Evolutionary conservation across 53 echinoderm and acorn worm species (phyloP), one percentile per base, ranked within the genome.

Genomic region (Pentamera pediparva): DNA sequence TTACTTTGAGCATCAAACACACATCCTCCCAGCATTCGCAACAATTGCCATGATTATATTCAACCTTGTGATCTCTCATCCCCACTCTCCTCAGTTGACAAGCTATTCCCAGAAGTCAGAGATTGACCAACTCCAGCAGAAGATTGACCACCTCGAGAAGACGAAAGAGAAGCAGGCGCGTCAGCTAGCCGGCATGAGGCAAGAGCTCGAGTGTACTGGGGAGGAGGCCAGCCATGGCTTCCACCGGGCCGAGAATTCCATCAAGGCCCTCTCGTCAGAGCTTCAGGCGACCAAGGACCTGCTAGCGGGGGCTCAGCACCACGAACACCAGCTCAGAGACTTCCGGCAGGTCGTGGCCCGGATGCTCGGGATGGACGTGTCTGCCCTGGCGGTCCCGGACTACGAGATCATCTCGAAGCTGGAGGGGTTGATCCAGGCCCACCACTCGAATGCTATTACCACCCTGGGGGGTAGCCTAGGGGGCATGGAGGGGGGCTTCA

Each of bases 381-480:
- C 77, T 26, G 47, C 77, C n/a, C 70, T 98, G 75, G 91, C 98
- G 30, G 84, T 98, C 4, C 98, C 98, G 0, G 98, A 98, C 81
- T 98, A 98, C 32, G 98, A 98, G 83, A 92, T 98, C 79, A 92
- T 98, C 76, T 75, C 98, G 27, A 76, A 92, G 43, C 59, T 98
- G 69, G 98, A 98, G 76, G 92, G 92, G 81, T 73, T 98, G 32
- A 98, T 98, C 61, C 98, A 98, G 86, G 98, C 98, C 0, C 98
- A 98, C 64, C 98, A 98, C 78, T 92, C 98, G 4, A 92, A 98
- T 51, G 75, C 98, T 41, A 82, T 98, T 61, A 92, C 92, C 0
- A 78, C 92, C 1, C 79, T 83, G 32, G 79, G 86, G 12, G 61
- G 91, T 53, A 86, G 86, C 60, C 52, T 98, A 78, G 70, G 75